Evolutionary conservation across 2,888 invertebrate species (phyloP).

Genomic region (Drosophila mercatorum): DNA sequence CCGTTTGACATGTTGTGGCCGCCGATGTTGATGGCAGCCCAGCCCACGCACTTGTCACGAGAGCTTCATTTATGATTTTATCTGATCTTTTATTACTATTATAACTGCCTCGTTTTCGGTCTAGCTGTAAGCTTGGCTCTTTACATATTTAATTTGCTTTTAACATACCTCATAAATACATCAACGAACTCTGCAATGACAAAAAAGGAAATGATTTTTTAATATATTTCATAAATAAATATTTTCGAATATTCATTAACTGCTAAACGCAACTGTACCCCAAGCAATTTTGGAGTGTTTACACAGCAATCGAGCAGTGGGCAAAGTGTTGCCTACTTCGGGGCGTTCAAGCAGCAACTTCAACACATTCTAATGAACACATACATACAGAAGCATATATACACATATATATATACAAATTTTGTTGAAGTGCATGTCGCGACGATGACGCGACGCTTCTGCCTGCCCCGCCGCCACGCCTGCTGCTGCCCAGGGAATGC

Average conservation of each 20-base stretch:
- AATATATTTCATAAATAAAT: conserved; percentile 10
- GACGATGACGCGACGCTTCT: conserved; percentile 77
- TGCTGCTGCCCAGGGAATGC: conserved; percentile 33
- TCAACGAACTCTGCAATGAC: conserved; percentile 62
- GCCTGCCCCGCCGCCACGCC: conserved; percentile 25
- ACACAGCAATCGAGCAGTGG: conserved; percentile 30
- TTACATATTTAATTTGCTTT: conserved; percentile 24
- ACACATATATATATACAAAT: conserved; percentile 35
- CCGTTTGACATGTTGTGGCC: conserved; percentile 69
- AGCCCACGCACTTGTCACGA: conserved; percentile 78
- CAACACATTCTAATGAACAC: conserved; percentile 71
- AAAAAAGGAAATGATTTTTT: conserved; percentile 4
- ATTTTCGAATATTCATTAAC: no score
- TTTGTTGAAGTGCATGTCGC: conserved; percentile 73
- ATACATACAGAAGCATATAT: conserved; percentile 30
- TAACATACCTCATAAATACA: conserved; percentile 73
- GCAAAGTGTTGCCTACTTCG: conserved; percentile 74
- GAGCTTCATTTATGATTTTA: conserved; percentile 73
- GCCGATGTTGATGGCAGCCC: conserved; percentile 41
- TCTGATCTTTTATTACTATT: conserved; percentile 28
- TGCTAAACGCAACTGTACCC: conserved; percentile 47
- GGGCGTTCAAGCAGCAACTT: conserved; percentile 65
- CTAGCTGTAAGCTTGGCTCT: conserved; percentile 56
- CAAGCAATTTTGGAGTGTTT: neutral
- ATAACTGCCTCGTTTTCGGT: conserved; percentile 15